A percentile compares a stretch with the other conserved stretches of the same genome.
These are phyloP conservation scores for Phaethornis superciliosus DNA, from an alignment of 2,113 vertebrate genomes.

Conservation along the genomic window DNA sequence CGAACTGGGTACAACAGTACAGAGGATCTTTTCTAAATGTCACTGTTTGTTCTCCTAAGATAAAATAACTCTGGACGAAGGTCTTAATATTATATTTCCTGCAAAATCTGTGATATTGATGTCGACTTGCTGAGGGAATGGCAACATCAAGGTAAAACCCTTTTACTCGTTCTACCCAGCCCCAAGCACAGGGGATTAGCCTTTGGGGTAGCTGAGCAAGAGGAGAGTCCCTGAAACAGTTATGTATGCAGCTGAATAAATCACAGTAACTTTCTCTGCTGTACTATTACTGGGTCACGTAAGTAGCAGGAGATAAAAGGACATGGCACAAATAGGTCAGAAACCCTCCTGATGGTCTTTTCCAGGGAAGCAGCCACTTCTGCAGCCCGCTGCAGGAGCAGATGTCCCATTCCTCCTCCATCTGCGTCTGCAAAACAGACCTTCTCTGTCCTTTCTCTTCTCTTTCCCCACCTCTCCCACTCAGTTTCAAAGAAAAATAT, in stretches of 20 bases:
- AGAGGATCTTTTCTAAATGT: not conserved
- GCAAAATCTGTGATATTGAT: not conserved
- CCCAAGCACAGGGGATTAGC: not conserved
- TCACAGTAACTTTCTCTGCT: not conserved
- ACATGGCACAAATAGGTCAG: constrained; percentile 55
- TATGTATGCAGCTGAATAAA: not conserved
- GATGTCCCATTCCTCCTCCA: constrained; percentile 42
- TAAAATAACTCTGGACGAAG: not conserved
- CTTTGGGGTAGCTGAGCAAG: not conserved
- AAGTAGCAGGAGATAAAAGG: not conserved
- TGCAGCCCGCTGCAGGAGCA: not conserved
- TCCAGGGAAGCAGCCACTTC: not conserved
- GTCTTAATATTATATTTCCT: not conserved
- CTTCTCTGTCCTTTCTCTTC: constrained; percentile 25
- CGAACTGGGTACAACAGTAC: not conserved
- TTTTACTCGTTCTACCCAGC: not conserved
- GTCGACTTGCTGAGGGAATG: not conserved
- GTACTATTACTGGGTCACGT: not conserved
- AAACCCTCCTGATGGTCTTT: not conserved
- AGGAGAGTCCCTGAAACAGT: not conserved
- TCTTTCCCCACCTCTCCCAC: not conserved
- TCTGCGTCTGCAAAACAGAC: not conserved
- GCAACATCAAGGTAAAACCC: not conserved
- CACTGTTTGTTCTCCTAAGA: not conserved
- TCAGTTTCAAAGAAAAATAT: constrained; percentile 14